Percentiles rank a stretch among this genome's conserved stretches.
phyloP scores from a whole-genome alignment of 2,888 invertebrate species.

The Dicycla oo region DNA sequence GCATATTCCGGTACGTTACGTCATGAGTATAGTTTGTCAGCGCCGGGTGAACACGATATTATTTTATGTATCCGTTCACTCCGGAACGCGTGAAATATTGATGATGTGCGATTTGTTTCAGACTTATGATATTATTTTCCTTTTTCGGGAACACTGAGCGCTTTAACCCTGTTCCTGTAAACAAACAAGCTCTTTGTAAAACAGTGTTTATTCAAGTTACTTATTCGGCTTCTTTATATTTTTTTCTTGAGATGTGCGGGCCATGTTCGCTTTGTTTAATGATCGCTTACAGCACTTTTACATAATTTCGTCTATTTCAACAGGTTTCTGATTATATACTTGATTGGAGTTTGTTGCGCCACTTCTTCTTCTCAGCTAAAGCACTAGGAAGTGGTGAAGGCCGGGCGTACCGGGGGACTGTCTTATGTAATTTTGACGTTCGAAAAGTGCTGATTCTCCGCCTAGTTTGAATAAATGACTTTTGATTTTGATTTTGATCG shows the following conservation, averaged over 20 bases:
- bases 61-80: conserved; percentile 50
- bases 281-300: neutral
- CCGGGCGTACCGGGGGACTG: no score
- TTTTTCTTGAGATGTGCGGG: neutral
- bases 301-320: neutral
- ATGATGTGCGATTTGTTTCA: conserved; percentile 52
- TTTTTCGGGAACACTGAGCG: conserved; percentile 30
- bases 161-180: conserved; percentile 26
- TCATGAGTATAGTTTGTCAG: conserved; percentile 46
- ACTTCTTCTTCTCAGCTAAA: no score
- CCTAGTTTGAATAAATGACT: no score
- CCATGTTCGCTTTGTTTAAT: neutral
- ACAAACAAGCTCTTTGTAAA: conserved; percentile 34
- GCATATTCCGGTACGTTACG: conserved; percentile 28
- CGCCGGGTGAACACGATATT: conserved; percentile 29
- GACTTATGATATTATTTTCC: conserved; percentile 42
- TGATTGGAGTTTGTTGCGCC: no score
- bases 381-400: no score
- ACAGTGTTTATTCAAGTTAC: conserved; percentile 17
- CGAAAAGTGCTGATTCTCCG: no score
- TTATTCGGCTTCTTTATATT: conserved; percentile 7
- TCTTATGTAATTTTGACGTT: no score
- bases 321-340: neutral
- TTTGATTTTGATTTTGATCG: no score
- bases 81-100: conserved; percentile 44